Evolutionary conservation across 2,113 vertebrate species (phyloP).

Genomic region (Elaphurus davidianus): DNA sequence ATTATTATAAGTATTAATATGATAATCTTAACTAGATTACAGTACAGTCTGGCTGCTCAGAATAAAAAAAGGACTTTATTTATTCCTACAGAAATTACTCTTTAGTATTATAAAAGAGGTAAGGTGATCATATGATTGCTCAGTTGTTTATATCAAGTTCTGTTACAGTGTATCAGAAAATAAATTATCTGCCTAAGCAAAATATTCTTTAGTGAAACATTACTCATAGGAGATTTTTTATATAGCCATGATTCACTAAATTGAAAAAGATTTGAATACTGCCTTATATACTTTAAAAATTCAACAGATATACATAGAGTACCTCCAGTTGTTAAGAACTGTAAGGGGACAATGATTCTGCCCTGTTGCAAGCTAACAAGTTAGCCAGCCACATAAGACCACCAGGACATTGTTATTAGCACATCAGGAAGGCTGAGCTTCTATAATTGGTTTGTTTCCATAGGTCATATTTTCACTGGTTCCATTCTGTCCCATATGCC

Average conservation of each 20-base stretch:
- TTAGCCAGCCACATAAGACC: not conserved
- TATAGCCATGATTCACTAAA: not conserved
- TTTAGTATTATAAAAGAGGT: constrained; percentile 26
- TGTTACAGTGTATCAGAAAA: constrained; percentile 22
- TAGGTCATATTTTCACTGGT: not conserved
- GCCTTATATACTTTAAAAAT: not conserved
- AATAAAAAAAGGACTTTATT: constrained; percentile 23
- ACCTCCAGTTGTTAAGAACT: not conserved
- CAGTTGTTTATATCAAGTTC: not conserved
- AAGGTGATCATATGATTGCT: not conserved
- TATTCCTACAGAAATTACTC: not conserved
- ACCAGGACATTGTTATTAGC: not conserved
- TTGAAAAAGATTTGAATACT: constrained; percentile 1
- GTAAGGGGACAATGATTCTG: not conserved
- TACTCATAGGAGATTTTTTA: not conserved
- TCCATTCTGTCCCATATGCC: not conserved
- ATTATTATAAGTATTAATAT: constrained; percentile 35
- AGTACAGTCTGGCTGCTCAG: not conserved
- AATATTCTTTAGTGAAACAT: constrained; percentile 26
- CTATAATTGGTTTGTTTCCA: not conserved
- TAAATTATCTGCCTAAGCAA: not conserved
- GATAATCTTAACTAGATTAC: constrained; percentile 38
- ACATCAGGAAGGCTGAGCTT: not conserved
- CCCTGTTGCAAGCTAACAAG: not conserved
- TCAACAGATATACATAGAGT: not conserved